Evolutionary conservation across 2,888 invertebrate species (phyloP).

Genomic region (Eupithecia vulgata): DNA sequence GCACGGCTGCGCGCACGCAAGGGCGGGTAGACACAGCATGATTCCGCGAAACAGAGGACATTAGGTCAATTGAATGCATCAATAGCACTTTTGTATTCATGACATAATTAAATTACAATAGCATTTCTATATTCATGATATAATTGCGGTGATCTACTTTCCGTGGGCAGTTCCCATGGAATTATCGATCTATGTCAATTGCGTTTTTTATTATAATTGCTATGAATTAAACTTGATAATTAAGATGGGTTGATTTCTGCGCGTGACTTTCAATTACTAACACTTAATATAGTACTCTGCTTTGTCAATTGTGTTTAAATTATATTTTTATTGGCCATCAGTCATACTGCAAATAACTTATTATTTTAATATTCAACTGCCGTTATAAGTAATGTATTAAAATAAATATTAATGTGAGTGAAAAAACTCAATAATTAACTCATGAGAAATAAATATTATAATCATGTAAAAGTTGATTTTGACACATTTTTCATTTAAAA

Average conservation of each 20-base stretch:
- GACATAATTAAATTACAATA: constrained; percentile 37
- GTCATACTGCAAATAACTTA: not conserved
- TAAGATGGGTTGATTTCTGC: constrained; percentile 7
- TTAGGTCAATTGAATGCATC: constrained; percentile 41
- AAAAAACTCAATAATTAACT: not conserved
- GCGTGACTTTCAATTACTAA: constrained; percentile 8
- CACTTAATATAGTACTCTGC: not conserved
- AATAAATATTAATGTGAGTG: not conserved
- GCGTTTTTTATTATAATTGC: constrained; percentile 6
- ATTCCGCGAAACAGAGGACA: constrained; percentile 49
- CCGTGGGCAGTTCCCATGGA: constrained; percentile 17
- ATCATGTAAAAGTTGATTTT: too few relatives aligned
- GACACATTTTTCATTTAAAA: too few relatives aligned
- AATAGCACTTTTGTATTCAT: constrained; percentile 35
- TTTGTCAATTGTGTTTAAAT: not conserved
- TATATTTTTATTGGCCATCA: not conserved
- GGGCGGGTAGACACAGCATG: constrained; percentile 60
- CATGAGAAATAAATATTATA: not conserved
- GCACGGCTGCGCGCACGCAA: constrained; percentile 79
- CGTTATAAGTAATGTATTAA: not conserved
- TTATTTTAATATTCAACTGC: not conserved
- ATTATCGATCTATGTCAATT: constrained; percentile 21
- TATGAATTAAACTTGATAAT: not conserved
- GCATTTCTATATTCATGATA: constrained; percentile 31
- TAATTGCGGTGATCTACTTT: constrained; percentile 38